phyloP scores from a whole-genome alignment of 2,888 invertebrate species.

The Oxyteleia sp. region DNA sequence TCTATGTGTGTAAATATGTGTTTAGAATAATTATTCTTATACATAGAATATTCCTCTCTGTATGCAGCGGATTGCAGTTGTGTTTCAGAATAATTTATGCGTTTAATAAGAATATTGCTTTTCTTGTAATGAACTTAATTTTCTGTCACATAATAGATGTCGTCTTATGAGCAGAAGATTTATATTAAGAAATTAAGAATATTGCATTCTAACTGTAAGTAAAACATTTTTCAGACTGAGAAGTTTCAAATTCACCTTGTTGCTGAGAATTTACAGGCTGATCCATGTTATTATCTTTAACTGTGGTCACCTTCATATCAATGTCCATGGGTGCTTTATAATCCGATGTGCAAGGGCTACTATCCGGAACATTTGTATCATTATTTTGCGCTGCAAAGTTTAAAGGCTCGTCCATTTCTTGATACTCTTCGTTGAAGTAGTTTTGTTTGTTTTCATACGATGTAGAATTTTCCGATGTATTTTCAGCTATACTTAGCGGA shows the following conservation, averaged over 20 bases:
- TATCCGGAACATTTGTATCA: conserved; percentile 42
- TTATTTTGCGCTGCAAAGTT: conserved; percentile 67
- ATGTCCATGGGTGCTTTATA: conserved; percentile 56
- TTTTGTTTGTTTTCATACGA: conserved; percentile 37
- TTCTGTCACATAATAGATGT: too few relatives aligned
- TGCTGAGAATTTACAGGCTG: conserved; percentile 43
- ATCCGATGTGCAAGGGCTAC: conserved; percentile 42
- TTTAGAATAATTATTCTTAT: too few relatives aligned
- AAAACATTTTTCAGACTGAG: too few relatives aligned
- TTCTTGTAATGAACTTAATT: too few relatives aligned
- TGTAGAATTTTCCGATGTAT: conserved; percentile 42
- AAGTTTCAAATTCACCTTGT: conserved; percentile 52
- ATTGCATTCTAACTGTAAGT: too few relatives aligned
- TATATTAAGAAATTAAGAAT: too few relatives aligned
- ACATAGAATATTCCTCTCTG: too few relatives aligned
- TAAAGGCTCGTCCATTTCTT: conserved; percentile 68
- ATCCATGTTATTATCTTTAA: conserved; percentile 50
- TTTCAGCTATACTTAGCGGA: conserved; percentile 30
- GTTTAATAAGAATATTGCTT: too few relatives aligned
- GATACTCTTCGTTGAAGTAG: conserved; percentile 43
- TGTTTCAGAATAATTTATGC: too few relatives aligned
- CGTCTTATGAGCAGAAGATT: too few relatives aligned
- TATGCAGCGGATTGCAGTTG: too few relatives aligned
- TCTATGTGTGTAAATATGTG: too few relatives aligned
- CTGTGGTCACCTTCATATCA: conserved; percentile 30